Evolutionary conservation across 1,140 invertebrate genomes (phyloP), one percentile per base, ranked within the genome.

Genomic region (Laupala kohalensis): DNA sequence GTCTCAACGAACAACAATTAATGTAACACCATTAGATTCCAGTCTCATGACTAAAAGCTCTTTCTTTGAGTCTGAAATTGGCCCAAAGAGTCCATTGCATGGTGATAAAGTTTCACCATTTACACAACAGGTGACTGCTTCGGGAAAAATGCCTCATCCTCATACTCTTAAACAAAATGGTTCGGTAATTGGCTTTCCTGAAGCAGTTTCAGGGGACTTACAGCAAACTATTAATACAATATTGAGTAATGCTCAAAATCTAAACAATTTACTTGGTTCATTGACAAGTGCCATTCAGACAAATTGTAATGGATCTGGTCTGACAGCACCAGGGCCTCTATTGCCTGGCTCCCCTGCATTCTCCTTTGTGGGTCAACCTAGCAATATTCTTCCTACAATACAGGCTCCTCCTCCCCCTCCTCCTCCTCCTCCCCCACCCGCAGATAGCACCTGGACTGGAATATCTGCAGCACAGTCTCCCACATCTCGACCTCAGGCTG

Each of bases 201-300:
- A 71, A 29, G 67, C 25, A 25, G 19, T 71, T 23, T 69, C 75
- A n/a, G 78, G 78, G 5, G 79, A 81, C 24, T 67, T 80, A 27
- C 78, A 80, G 72, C 77, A 77, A 64, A 78, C 79, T 12, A 74
- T 81, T 29, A 78, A 74, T 64, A 78, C 76, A 19, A 68, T 81
- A 6, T 71, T 81, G 26, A 79, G 72, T 66, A 80, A 80, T 74
- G 77, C 80, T 15, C 78, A 79, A 62, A 78, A 76, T 72, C 74
- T 80, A 67, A 76, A 77, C 29, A 77, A 80, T 70, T 73, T 81
- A 6, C 73, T 81, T 27, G 77, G 77, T 3, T 72, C 73, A 26
- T 69, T 76, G 15, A 71, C 74, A 19, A 72, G 71, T 28, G 71
- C 73, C 3, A 69, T 73, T 6, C 74, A 76, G 70, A 68, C 71